Percentiles rank a stretch among this genome's conserved stretches.
phyloP scores from a whole-genome alignment of 1,140 invertebrate genomes.

The Araneus ventricosus region DNA sequence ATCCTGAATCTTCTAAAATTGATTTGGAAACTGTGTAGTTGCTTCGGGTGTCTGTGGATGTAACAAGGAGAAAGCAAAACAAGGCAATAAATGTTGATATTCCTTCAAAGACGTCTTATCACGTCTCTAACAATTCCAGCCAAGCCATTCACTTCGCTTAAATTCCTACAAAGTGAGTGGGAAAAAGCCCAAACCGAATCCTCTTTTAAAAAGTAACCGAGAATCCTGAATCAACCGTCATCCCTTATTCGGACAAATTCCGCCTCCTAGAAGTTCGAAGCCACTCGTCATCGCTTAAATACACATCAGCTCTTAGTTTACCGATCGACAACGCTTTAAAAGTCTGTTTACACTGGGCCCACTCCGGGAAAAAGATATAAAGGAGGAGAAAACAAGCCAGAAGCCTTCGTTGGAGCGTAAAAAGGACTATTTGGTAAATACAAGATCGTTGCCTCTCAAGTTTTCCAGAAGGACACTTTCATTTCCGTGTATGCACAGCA shows the following conservation, averaged over 20 bases:
- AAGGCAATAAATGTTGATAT: too few species aligned
- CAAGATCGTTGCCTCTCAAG: background rate
- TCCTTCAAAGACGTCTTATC: too few species aligned
- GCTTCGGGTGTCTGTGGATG: too few species aligned
- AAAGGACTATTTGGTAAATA: conserved; percentile 23
- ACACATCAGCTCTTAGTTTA: background rate
- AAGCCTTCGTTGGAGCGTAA: background rate
- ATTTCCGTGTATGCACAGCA: conserved; percentile 15
- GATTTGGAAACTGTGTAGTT: too few species aligned
- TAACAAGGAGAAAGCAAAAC: too few species aligned
- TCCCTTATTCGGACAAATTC: background rate
- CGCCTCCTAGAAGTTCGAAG: background rate
- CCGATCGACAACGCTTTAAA: conserved; percentile 31
- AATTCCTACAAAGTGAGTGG: too few species aligned
- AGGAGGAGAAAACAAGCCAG: background rate
- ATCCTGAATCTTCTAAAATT: background rate
- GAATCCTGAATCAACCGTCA: background rate
- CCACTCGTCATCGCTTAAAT: background rate
- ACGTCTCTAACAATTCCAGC: background rate
- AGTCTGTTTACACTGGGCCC: background rate
- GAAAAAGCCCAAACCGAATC: too few species aligned
- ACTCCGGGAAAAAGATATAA: background rate
- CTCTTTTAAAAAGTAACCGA: background rate
- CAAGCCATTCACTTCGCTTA: too few species aligned
- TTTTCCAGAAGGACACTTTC: conserved; percentile 27